Evolutionary conservation across 2,797 vertebrate genomes (phyloP).

Genomic region (Hydrophis major): DNA sequence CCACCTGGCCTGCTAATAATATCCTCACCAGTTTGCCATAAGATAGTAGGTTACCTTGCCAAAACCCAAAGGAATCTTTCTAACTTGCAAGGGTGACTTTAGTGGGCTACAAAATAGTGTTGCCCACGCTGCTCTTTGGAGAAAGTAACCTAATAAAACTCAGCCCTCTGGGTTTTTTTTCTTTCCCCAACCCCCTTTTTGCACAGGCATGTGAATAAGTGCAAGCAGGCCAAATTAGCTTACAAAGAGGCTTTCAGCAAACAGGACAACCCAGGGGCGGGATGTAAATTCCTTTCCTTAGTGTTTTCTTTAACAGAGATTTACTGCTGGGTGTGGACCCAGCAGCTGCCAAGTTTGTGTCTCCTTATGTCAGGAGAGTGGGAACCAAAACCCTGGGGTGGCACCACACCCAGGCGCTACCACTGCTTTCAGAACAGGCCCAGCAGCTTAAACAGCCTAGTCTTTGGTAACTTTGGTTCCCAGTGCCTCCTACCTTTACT

Average conservation of each 20-base stretch:
- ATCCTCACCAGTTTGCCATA: not conserved
- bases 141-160: not conserved
- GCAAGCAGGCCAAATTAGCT: not conserved
- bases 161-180: not conserved
- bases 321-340: conserved; percentile 24
- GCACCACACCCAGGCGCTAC: conserved; percentile 27
- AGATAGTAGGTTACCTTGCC: not conserved
- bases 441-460: not conserved
- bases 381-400: conserved; percentile 13
- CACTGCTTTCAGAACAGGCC: conserved; percentile 5
- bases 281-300: conserved; percentile 17
- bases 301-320: conserved; percentile 29
- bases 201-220: not conserved
- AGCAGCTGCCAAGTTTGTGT: conserved; percentile 10
- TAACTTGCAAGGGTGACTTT: not conserved
- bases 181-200: not conserved
- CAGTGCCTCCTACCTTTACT: conserved; percentile 13
- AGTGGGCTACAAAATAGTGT: too few relatives aligned
- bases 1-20: not conserved
- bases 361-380: conserved; percentile 29
- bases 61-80: not conserved
- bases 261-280: conserved; percentile 13
- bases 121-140: not conserved
- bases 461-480: not conserved
- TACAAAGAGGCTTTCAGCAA: not conserved